Conservation (phyloP, 2,797 vertebrate species). For the Gymnopithys bicolor region DNA sequence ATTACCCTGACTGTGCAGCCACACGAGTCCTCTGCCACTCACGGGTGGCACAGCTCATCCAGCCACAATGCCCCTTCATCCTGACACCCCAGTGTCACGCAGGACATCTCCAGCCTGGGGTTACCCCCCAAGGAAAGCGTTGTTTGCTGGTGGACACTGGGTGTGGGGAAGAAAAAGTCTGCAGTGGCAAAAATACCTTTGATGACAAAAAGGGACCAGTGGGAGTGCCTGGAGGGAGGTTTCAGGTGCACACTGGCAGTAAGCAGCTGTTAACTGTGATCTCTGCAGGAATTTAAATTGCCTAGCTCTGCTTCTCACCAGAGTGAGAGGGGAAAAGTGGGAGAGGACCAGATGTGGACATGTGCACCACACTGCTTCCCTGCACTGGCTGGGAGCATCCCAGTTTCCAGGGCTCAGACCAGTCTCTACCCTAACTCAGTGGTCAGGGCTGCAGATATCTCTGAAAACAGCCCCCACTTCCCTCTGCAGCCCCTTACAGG, state of each 20-base stretch:
- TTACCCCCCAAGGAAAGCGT: fast-evolving
- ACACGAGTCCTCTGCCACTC: neutral
- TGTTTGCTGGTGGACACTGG: fast-evolving
- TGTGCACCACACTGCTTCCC: fast-evolving
- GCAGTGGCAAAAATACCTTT: neutral
- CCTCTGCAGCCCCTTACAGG: neutral
- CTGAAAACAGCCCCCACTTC: neutral
- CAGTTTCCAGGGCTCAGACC: fast-evolving
- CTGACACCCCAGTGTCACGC: fast-evolving
- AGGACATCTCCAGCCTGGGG: neutral
- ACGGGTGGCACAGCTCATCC: neutral
- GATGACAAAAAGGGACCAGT: neutral
- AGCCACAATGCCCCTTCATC: neutral
- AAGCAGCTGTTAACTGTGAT: neutral
- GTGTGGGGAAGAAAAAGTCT: neutral
- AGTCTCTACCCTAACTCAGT: fast-evolving
- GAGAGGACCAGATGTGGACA: neutral
- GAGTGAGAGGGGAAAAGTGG: neutral
- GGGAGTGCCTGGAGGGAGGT: neutral
- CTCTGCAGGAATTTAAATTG: neutral
- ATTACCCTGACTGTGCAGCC: neutral
- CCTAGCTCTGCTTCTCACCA: fast-evolving
- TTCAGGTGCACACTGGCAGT: fast-evolving
- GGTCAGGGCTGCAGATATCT: neutral
- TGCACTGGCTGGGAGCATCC: neutral